phyloP scores from a whole-genome alignment of 2,113 vertebrate species.

The Xerus inauris region DNA sequence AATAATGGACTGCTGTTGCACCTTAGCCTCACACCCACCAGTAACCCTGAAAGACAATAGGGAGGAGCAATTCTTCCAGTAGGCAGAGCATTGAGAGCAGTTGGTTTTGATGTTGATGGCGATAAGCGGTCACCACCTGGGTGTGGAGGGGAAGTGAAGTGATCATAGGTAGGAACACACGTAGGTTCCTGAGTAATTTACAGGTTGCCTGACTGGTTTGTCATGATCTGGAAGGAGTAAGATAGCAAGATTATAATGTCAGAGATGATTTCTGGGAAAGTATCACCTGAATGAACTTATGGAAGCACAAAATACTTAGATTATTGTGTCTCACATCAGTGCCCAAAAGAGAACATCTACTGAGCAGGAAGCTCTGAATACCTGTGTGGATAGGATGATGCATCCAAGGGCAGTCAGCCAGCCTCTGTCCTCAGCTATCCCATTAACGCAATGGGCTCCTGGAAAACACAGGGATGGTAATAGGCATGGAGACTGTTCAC shows the following conservation, averaged over 20 bases:
- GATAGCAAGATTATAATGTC: neutral
- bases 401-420: too few relatives aligned
- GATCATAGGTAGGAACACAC: neutral
- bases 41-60: neutral
- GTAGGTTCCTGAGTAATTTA: neutral
- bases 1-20: neutral
- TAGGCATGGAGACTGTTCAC: fast-evolving
- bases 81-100: neutral
- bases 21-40: fast-evolving
- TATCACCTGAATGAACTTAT: neutral
- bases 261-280: slow-evolving; percentile 19
- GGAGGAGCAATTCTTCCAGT: neutral
- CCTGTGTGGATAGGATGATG: neutral
- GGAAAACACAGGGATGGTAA: neutral
- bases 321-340: neutral
- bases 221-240: neutral
- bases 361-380: neutral
- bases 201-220: neutral
- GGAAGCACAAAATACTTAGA: neutral
- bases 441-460: fast-evolving
- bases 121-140: neutral
- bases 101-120: neutral
- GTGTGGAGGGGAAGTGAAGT: neutral
- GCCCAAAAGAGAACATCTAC: neutral
- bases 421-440: neutral